Base-by-base conservation (phyloP, 92 coral and sea anemone genomes). In the Actinostola sp. region DNA sequence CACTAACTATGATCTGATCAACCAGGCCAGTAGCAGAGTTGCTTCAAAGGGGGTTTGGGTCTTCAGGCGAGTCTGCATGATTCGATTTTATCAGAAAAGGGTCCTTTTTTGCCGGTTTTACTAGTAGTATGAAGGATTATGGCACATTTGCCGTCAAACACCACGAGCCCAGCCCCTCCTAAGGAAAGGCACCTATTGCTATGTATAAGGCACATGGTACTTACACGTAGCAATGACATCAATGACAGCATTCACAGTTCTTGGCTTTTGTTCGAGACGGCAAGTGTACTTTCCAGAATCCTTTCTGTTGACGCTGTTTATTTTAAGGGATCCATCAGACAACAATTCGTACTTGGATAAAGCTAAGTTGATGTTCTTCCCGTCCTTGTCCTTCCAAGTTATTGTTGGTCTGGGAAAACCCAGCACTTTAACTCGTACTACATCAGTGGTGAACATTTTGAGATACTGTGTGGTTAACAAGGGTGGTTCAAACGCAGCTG, bases 211-310 rank as follows among this genome's bases (percentile, higher is more conserved):
- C n/a, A n/a, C n/a, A n/a, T n/a, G n/a, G n/a, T n/a, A 66, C 72
- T 66, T 48, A 66, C 72, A 48, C 1, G 59, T 14, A 19, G 72
- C 42, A 66, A 66, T 45, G 21, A 53, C 60, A 20, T 53, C 30
- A 24, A 53, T 53, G 29, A 53, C 8, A 20, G 3, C 2, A 1
- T 24, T 25, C 60, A 20, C 15, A 21, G 9, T 2, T 25, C 31
- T 53, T 53, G 3, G 9, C 25, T 28, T 8, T 53, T 25, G 32
- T 53, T 20, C 5, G 60, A 20, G 9, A 53, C 60, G 8, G n/a
- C n/a, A n/a, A 6, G 64, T 64, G 49, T 82, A 86, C 20, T 68
- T 86, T 8, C 82, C 92, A 55, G 53, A 39, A 51, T 86, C 92
- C 1, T 38, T 36, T 48, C 14, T 24, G 11, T 14, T 53, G 41